Evolutionary conservation across 2,888 invertebrate species (phyloP).

Genomic region (Silvanus unidentatus): DNA sequence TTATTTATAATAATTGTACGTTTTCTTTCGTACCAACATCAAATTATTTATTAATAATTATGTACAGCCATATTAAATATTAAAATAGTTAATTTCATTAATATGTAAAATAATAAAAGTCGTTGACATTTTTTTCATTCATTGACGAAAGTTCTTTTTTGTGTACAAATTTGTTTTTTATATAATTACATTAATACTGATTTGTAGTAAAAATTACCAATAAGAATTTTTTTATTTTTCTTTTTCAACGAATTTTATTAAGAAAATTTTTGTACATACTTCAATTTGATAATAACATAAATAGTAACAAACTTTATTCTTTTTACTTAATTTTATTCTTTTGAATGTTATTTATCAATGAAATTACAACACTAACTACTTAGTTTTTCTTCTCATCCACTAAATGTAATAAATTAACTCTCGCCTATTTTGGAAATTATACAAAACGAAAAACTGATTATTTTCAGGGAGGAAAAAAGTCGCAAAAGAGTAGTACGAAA

Average conservation of each 20-base stretch:
- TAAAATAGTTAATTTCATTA: conserved; percentile 40
- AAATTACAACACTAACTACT: neutral
- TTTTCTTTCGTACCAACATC: conserved; percentile 44
- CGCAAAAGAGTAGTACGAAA: conserved; percentile 33
- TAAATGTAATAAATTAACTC: no score
- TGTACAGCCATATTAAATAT: conserved; percentile 46
- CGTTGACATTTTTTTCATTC: conserved; percentile 30
- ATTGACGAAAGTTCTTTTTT: conserved; percentile 21
- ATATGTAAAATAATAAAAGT: conserved; percentile 33
- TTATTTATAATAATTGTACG: conserved; percentile 45
- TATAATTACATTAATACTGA: conserved; percentile 37
- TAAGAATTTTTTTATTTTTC: conserved; percentile 28
- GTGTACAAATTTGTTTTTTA: conserved; percentile 26
- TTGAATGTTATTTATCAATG: no score
- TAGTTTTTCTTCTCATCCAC: neutral
- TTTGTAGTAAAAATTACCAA: conserved; percentile 19
- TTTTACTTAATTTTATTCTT: neutral
- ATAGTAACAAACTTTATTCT: conserved; percentile 21
- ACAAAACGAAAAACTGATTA: neutral
- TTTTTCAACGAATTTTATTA: conserved; percentile 31
- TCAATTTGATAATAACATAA: conserved; percentile 29
- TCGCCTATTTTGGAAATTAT: neutral
- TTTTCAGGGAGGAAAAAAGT: neutral
- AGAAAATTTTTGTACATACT: conserved; percentile 39
- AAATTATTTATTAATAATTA: conserved; percentile 40